Conservation (phyloP, 1,140 invertebrate genomes). For the Nebria ingens region DNA sequence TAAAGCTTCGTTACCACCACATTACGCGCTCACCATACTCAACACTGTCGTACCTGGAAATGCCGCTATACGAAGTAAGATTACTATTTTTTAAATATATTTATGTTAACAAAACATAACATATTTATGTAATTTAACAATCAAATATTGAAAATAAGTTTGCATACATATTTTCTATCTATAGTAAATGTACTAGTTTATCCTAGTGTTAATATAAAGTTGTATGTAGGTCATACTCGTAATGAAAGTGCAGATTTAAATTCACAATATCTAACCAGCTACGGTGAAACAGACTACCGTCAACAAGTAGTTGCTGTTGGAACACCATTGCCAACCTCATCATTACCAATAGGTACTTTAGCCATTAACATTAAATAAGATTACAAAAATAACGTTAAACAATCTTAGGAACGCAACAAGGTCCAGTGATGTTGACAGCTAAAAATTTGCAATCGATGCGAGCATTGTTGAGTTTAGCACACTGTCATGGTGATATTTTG, state of each 20-base stretch:
- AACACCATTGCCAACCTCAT: slow-evolving; percentile 77
- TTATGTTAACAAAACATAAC: too few species aligned
- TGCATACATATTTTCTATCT: neutral
- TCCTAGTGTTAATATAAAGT: neutral
- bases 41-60: slow-evolving; percentile 47
- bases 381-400: neutral
- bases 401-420: slow-evolving; percentile 59
- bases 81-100: slow-evolving; percentile 9
- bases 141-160: neutral
- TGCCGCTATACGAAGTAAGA: slow-evolving; percentile 32
- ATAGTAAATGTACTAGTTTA: neutral
- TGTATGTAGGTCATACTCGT: slow-evolving; percentile 28
- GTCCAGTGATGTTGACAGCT: slow-evolving; percentile 96
- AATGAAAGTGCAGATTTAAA: slow-evolving; percentile 38
- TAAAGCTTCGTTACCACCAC: slow-evolving; percentile 87
- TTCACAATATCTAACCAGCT: slow-evolving; percentile 41
- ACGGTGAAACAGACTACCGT: slow-evolving; percentile 52
- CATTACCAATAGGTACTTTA: slow-evolving; percentile 52
- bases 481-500: slow-evolving; percentile 84
- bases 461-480: slow-evolving; percentile 76
- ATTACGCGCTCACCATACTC: slow-evolving; percentile 85
- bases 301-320: slow-evolving; percentile 92
- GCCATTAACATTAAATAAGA: slow-evolving; percentile 11
- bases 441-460: slow-evolving; percentile 97
- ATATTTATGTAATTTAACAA: neutral